phyloP scores from a whole-genome alignment of 1,140 invertebrate genomes.

The Harpegnathos saltator region DNA sequence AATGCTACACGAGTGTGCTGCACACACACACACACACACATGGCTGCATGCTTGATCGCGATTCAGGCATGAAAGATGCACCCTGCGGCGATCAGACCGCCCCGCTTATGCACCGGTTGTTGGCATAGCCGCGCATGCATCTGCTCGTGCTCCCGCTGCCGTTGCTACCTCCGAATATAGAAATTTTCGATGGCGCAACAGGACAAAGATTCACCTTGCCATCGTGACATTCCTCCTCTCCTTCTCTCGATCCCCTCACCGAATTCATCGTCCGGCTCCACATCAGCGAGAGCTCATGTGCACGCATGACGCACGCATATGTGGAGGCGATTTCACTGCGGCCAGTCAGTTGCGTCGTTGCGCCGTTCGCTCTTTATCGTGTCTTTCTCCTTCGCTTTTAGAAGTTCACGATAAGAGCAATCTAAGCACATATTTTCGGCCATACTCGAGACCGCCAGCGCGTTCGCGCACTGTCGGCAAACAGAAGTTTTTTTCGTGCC shows the following conservation, averaged over 20 bases:
- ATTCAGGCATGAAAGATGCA: slow-evolving; percentile 19
- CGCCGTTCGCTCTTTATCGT: slow-evolving; percentile 42
- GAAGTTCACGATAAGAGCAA: slow-evolving; percentile 32
- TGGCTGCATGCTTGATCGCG: too few species aligned
- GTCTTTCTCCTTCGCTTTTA: slow-evolving; percentile 32
- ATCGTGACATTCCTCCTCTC: slow-evolving; percentile 63
- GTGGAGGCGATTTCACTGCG: slow-evolving; percentile 49
- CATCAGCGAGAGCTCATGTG: background rate
- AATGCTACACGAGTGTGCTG: too few species aligned
- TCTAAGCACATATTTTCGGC: slow-evolving; percentile 61
- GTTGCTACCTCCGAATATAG: slow-evolving; percentile 51
- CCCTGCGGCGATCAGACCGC: slow-evolving; percentile 29
- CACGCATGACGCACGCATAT: background rate
- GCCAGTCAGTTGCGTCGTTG: background rate
- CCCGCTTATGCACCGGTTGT: slow-evolving; percentile 36
- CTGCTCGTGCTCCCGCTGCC: slow-evolving; percentile 10
- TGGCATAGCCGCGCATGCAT: slow-evolving; percentile 48
- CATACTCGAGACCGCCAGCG: background rate
- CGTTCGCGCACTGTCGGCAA: slow-evolving; percentile 11
- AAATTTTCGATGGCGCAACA: slow-evolving; percentile 72
- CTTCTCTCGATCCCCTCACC: slow-evolving; percentile 29
- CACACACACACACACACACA: too few species aligned
- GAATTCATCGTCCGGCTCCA: background rate
- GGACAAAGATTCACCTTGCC: slow-evolving; percentile 78
- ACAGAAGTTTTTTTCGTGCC: slow-evolving; percentile 6